phyloP scores from a whole-genome alignment of 2,797 vertebrate genomes.

The Pristis pectinata region DNA sequence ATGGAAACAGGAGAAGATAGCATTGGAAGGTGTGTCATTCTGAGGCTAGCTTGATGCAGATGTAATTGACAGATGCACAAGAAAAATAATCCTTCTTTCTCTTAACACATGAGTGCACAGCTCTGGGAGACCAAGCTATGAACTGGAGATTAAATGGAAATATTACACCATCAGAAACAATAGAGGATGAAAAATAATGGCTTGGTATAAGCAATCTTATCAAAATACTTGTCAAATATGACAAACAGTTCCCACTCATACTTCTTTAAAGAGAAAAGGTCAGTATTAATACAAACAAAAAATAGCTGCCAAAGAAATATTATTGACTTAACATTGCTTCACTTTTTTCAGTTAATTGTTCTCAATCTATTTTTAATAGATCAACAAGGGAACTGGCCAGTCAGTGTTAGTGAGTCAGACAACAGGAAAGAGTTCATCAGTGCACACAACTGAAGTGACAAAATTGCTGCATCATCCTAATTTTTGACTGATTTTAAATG shows the following conservation, averaged over 20 bases:
- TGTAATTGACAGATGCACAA: not conserved
- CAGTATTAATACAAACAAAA: not conserved
- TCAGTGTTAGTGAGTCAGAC: not conserved
- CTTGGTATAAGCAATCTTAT: not conserved
- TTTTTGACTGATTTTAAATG: conserved; percentile 8
- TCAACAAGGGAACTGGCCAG: not conserved
- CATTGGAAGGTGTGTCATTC: not conserved
- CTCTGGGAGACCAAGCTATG: not conserved
- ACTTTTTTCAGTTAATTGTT: conserved; percentile 21
- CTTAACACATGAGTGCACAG: not conserved
- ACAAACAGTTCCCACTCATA: not conserved
- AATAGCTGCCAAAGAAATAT: too few species aligned
- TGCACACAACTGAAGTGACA: not conserved
- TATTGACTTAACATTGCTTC: conserved; percentile 27
- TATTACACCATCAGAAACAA: not conserved
- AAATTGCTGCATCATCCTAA: not conserved
- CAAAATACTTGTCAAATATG: not conserved
- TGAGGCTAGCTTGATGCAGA: not conserved
- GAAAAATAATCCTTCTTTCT: not conserved
- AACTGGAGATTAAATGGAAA: not conserved
- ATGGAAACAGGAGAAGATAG: not conserved
- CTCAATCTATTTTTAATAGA: conserved; percentile 26
- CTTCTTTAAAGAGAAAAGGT: not conserved
- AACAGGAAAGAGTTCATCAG: not conserved
- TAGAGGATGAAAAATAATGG: conserved; percentile 2